phyloP scores from a whole-genome alignment of 2,888 invertebrate species.

The Malthinus seriepunctatus region DNA sequence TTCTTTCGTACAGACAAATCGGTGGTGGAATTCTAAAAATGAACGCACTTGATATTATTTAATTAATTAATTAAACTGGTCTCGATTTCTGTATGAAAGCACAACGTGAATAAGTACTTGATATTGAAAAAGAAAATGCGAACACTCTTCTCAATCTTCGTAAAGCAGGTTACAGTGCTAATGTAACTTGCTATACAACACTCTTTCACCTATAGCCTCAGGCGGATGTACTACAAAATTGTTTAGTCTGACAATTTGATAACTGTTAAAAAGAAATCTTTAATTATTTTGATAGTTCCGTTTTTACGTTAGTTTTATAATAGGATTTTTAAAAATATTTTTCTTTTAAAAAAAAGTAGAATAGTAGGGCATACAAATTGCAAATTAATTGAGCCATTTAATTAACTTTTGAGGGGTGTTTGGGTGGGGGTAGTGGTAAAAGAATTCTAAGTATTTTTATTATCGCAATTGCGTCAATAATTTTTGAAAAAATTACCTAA shows the following conservation, averaged over 20 bases:
- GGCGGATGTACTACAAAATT: constrained; percentile 19
- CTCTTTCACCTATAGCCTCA: constrained; percentile 24
- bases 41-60: not conserved
- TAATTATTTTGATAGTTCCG: constrained; percentile 7
- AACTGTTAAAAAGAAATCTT: constrained; percentile 6
- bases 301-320: constrained; percentile 3
- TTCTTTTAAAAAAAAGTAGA: too few species aligned
- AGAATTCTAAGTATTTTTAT: too few species aligned
- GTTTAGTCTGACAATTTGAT: constrained; percentile 6
- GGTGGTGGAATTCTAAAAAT: not conserved
- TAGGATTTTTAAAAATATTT: not conserved
- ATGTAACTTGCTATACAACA: constrained; percentile 27
- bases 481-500: too few species aligned
- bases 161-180: constrained; percentile 38
- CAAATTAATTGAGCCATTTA: not conserved
- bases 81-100: not conserved
- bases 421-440: too few species aligned
- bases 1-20: too few species aligned
- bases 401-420: too few species aligned
- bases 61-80: too few species aligned
- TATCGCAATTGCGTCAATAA: too few species aligned
- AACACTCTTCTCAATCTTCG: constrained; percentile 23
- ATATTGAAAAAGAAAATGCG: too few species aligned
- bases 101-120: not conserved
- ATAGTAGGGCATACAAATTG: not conserved